A percentile compares a stretch with the other conserved stretches of the same genome.
These are phyloP conservation scores for Mustela lutreola DNA, from an alignment of 2,113 vertebrate genomes.

Conservation along the genomic window DNA sequence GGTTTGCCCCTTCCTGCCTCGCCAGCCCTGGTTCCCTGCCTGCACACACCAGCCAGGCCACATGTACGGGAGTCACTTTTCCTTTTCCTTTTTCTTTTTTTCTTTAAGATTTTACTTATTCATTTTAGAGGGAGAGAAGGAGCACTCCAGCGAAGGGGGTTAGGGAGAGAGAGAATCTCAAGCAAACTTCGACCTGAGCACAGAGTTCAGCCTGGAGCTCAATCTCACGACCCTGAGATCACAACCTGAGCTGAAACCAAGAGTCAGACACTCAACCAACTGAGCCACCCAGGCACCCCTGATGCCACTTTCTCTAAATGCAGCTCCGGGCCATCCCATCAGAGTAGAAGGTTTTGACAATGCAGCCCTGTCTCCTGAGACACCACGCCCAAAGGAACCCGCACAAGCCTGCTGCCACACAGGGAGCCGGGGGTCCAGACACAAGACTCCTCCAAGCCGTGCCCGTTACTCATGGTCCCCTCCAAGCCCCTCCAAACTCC, in stretches of 20 bases:
- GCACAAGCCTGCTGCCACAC: not conserved
- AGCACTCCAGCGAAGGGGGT: not conserved
- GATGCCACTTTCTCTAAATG: not conserved
- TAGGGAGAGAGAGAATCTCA: not conserved
- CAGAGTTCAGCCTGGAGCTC: not conserved
- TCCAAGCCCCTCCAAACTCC: not conserved
- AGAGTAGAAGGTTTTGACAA: not conserved
- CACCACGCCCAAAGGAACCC: not conserved
- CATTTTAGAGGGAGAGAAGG: not conserved
- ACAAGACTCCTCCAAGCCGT: not conserved
- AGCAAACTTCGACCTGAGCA: not conserved
- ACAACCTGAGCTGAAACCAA: not conserved
- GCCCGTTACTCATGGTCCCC: not conserved
- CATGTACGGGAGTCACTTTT: not conserved
- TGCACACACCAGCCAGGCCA: not conserved
- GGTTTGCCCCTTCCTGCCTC: not conserved
- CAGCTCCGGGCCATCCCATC: accelerated
- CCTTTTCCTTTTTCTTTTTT: not conserved
- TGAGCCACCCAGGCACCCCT: not conserved
- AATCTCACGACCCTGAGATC: not conserved
- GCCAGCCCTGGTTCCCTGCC: not conserved
- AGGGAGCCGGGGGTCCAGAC: not conserved
- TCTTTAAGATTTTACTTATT: not conserved
- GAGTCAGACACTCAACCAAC: not conserved
- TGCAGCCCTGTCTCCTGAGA: not conserved